Conservation (phyloP, 2,797 vertebrate species). For the Danio albolineatus region DNA sequence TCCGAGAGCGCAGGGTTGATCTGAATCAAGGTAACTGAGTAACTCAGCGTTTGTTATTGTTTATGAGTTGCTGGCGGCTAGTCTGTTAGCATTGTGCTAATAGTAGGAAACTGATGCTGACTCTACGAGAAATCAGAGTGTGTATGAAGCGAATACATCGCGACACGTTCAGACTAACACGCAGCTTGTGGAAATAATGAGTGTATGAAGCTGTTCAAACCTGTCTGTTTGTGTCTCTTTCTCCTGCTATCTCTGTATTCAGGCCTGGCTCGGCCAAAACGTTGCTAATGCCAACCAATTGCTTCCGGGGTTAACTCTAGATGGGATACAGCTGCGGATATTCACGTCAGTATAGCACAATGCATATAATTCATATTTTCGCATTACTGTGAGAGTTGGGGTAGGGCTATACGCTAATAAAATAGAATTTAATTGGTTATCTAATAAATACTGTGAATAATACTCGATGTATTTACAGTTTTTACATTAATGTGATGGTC, state of each 20-base stretch:
- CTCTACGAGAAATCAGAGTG: not conserved
- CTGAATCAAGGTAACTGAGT: not conserved
- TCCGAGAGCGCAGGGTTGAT: not conserved
- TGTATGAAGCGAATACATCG: not conserved
- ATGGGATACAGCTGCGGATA: no score
- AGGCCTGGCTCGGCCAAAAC: constrained; percentile 70
- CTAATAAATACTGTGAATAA: no score
- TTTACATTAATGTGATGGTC: no score
- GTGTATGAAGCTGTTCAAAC: constrained; percentile 62
- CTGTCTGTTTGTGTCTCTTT: constrained; percentile 60
- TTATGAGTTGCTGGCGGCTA: not conserved
- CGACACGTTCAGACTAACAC: not conserved
- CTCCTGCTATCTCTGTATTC: constrained; percentile 37
- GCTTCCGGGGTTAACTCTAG: constrained; percentile 71
- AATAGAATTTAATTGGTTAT: no score
- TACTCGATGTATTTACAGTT: no score
- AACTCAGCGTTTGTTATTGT: constrained; percentile 28
- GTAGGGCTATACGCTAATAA: no score
- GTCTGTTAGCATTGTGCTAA: constrained; percentile 30
- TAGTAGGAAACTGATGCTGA: not conserved
- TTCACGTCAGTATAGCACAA: no score
- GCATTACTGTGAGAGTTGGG: no score
- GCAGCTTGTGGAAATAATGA: not conserved
- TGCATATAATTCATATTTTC: no score
- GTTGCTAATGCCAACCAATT: constrained; percentile 83